Evolutionary conservation across 2,797 vertebrate genomes (phyloP), one percentile per base, ranked within the genome.

Genomic region (Enteromius radiatus): DNA sequence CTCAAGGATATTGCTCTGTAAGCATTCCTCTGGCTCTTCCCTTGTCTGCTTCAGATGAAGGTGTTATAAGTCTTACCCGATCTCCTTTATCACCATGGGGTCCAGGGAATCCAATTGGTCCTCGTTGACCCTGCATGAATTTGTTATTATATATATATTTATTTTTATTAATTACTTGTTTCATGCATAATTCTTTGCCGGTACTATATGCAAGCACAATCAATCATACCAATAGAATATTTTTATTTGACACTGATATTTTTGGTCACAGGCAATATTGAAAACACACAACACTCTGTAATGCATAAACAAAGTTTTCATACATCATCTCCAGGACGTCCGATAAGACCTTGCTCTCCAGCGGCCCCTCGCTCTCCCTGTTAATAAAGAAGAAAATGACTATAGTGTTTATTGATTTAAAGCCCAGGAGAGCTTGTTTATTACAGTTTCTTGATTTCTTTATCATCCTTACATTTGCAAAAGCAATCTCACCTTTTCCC

Each of bases 311-410:
- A 84, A 63, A 76, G 23, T 77, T 43, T 63, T 38, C 91, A 87
- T 88, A 96, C 95, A 84, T 95, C 94, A 81, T 94, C 92, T 88
- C 95, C 95, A 86, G 94, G 93, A 68, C 87, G 92, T 82, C 95
- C 95, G 2, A 90, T 84, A 59, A 89, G 84, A 43, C 95, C 95
- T 75, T 89, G 87, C 82, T 88, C 82, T 86, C 95, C 95, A 1
- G 49, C 2, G 2, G 80, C 76, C 87, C 95, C 95, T 78, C 74
- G 10, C 3, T 93, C 91, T 79, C 95, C 95, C 95, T 96, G 85
- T 84, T 23, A 84, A 81, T 59, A 76, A 84, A 87, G 49, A 31
- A 52, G 61, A 19, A 11, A 75, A 28, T 31, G 6, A 64, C 0
- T 33, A 3, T 2, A 17, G 47, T 68, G n/a, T 54, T 38, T 71